phyloP scores from a whole-genome alignment of 2,888 invertebrate genomes.

The Ormia ochracea region DNA sequence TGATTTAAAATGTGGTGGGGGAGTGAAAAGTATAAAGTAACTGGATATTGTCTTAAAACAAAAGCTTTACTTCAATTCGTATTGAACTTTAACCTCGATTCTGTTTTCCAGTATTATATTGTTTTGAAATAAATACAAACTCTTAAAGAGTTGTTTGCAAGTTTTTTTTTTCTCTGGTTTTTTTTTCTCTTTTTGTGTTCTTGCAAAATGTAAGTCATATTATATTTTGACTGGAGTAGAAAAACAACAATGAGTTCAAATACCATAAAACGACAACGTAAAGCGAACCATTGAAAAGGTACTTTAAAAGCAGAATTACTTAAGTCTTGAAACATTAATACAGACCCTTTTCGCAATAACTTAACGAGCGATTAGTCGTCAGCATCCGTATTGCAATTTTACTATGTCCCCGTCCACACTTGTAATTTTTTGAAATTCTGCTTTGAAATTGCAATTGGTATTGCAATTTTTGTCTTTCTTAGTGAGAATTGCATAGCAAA shows the following conservation, averaged over 20 bases:
- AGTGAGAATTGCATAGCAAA: too few species aligned
- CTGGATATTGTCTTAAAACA: conserved; percentile 13
- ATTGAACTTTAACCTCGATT: conserved; percentile 59
- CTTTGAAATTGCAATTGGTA: too few species aligned
- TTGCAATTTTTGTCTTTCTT: too few species aligned
- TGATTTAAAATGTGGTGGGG: conserved; percentile 8
- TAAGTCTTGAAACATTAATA: conserved; percentile 26
- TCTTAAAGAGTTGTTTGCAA: conserved; percentile 43
- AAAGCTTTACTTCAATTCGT: conserved; percentile 56
- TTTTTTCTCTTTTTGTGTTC: background rate
- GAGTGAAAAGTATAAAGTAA: conserved; percentile 1
- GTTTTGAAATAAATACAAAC: conserved; percentile 31
- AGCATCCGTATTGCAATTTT: conserved; percentile 37
- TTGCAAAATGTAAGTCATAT: conserved; percentile 58
- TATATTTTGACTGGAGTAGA: conserved; percentile 51
- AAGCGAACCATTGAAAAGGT: conserved; percentile 19
- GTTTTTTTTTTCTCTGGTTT: background rate
- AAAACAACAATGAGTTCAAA: conserved; percentile 45
- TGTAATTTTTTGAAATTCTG: too few species aligned
- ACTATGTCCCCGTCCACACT: too few species aligned
- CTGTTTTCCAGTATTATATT: conserved; percentile 40
- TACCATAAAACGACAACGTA: conserved; percentile 18
- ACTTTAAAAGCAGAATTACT: conserved; percentile 28
- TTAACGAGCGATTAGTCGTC: conserved; percentile 44
- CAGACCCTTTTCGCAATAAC: conserved; percentile 34